Evolutionary conservation across 2,797 vertebrate species (phyloP), one percentile per base, ranked within the genome.

Genomic region (Galago senegalensis): DNA sequence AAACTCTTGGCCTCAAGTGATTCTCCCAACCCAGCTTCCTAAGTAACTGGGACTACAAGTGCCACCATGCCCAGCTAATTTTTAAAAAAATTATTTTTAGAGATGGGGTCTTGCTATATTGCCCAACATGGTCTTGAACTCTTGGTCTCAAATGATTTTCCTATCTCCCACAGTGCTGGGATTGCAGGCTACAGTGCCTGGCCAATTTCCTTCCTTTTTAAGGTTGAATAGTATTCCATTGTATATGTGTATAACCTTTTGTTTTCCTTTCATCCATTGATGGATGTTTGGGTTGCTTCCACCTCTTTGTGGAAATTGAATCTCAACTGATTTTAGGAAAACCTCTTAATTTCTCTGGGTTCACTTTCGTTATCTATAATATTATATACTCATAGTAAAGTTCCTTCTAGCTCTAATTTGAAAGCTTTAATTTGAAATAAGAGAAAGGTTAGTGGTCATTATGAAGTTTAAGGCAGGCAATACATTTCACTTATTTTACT

Each of bases 391-490:
- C 9, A 14, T 2, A 79, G 3, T 82, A 56, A 81, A 77, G 34
- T 73, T 96, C 29, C 18, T 87, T 92, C 91, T 67, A 93, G 9
- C 46, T 86, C 27, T 63, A 29, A 83, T 92, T 96, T 91, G 86
- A 81, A 91, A 87, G 10, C 43, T 25, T 67, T 49, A 65, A 46
- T 86, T 93, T 95, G 83, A 91, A 73, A 18, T 61, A 25, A 61
- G 87, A 56, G 56, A 14, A 16, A 61, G 20, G 43, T 60, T 80
- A 79, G 29, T 82, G 11, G 12, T 86, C 49, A 85, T 70, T 37
- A 83, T 23, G 56, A 21, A 87, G 69, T 70, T 65, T 70, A 91
- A 81, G 40, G 70, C 61, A 82, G 10, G 29, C 1, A 34, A 37
- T 58, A 76, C 10, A 53, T 92, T 95, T 46, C 46, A 43, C 20